Base-by-base conservation (phyloP, 2,888 invertebrate species). In the Amphimallon solstitiale region DNA sequence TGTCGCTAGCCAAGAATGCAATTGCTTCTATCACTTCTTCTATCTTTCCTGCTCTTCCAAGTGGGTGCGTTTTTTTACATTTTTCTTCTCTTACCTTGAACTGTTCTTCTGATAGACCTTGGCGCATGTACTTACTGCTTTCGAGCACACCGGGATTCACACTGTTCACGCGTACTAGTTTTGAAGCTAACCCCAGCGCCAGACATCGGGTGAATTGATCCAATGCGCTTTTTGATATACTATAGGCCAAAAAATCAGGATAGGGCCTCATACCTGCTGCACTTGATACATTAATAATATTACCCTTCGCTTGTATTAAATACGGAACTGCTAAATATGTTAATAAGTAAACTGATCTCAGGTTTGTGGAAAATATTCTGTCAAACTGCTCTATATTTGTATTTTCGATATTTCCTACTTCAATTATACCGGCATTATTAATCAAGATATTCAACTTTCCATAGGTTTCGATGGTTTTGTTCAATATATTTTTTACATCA, bases 251-350 rank as follows among this genome's bases (percentile, higher is more conserved):
- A 9, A 21, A 40, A 14, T 10, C 23, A 7, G 40, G 19, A n/a
- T 37, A 62, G 4, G 40, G 38, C 2, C 51, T 14, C 10, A 40
- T 15, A n/a, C 51, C 51, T 14, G 40, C 51, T 9, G 40, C 5
- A 6, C 63, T 63, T 2, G 63, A 63, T 29, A 63, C 63, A 29
- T 63, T 63, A 10, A 63, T 43, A n/a, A 63, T 1, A 88, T 88
- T 12, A 90, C 71, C 89, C 75, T 88, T 86, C 0, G 85, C 79
- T 72, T 84, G 79, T 10, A 88, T 81, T 12, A 92, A 83, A 75
- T 89, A 84, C 0, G 91, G 91, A 0, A 87, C 86, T 49, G 90
- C 87, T 65, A 90, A 78, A 84, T 88, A 86, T 2, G 89, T 90
- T 67, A 92, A 78, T 69, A 86, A 82, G 77, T 86, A 87, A 88